Evolutionary conservation across 2,888 invertebrate genomes (phyloP).

Genomic region (Fragum whitleyi): DNA sequence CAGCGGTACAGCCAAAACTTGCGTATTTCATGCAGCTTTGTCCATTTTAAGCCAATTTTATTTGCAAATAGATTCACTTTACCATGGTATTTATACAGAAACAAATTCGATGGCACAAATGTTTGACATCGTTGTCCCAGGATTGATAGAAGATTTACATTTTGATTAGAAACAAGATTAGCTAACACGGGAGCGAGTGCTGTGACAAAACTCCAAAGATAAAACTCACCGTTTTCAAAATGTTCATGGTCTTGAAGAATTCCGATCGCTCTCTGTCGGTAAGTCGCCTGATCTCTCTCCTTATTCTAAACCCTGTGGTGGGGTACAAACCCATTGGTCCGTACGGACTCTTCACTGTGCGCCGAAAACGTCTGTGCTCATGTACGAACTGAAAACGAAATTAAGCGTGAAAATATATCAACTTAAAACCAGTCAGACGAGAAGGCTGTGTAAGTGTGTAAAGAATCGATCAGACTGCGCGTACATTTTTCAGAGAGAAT

Average conservation of each 20-base stretch:
- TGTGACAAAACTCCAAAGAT: no score
- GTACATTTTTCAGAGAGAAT: neutral
- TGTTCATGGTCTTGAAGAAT: conserved; percentile 24
- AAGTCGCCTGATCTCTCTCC: conserved; percentile 30
- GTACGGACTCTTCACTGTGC: neutral
- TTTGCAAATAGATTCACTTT: no score
- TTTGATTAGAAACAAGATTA: no score
- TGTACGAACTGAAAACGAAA: neutral
- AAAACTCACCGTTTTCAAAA: conserved; percentile 31
- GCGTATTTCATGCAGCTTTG: no score
- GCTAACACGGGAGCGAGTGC: no score
- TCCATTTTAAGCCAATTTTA: no score
- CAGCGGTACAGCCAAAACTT: no score
- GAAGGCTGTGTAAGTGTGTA: neutral
- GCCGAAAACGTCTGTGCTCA: neutral
- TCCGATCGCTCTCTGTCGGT: conserved; percentile 20
- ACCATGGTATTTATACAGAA: no score
- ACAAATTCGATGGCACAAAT: no score
- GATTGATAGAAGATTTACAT: no score
- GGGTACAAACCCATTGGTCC: conserved; percentile 15
- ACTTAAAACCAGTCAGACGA: neutral
- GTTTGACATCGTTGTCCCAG: no score
- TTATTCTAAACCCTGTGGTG: conserved; percentile 30
- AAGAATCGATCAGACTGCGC: neutral
- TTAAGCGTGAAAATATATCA: neutral